Evolutionary conservation across 2,888 invertebrate species (phyloP), one percentile per base, ranked within the genome.

Genomic region (Papilio protenor): DNA sequence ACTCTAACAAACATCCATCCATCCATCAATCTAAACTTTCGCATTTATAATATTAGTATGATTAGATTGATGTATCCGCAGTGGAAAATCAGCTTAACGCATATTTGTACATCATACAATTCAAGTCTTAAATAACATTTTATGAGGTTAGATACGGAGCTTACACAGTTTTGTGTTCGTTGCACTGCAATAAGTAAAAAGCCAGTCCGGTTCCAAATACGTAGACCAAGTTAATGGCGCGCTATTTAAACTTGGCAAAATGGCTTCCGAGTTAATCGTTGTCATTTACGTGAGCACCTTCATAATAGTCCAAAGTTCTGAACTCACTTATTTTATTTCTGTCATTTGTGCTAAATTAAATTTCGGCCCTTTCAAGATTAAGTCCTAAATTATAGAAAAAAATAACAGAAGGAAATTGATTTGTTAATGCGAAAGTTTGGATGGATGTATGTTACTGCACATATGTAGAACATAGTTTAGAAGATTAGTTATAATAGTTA

Each of bases 251-350:
- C 91, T 92, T 91, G 79, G 88, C 83, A 88, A 89, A 92, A 92
- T 91, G 88, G 90, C 91, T 90, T 90, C 90, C 87, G 87, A 91
- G 90, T 90, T 93, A 93, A 93, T 92, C 89, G 91, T 83, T 87
- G 91, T 90, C 90, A 89, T 93, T 93, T 90, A 85, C 86, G 86
- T 80, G 88, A 90, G 88, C 86, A 87, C 89, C 89, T 86, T 86
- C 83, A 83, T 87, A 84, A 87, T 91, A 49, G 74, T 61, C 59
- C 71, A 75, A 77, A 77, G 77, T 77, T 77, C 74, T 75, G 27
- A 75, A 75, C 77, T 77, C 74, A 52, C 61, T 71, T 52, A 77
- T 77, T 77, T 77, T 71, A 77, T 76, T 78, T 72, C 79, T 71
- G 74, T 77, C 79, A 77, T 81, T 81, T 75, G 77, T 77, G 75